Evolutionary conservation across 2,113 vertebrate species (phyloP), one percentile per base, ranked within the genome.

Genomic region (Chunga burmeisteri): DNA sequence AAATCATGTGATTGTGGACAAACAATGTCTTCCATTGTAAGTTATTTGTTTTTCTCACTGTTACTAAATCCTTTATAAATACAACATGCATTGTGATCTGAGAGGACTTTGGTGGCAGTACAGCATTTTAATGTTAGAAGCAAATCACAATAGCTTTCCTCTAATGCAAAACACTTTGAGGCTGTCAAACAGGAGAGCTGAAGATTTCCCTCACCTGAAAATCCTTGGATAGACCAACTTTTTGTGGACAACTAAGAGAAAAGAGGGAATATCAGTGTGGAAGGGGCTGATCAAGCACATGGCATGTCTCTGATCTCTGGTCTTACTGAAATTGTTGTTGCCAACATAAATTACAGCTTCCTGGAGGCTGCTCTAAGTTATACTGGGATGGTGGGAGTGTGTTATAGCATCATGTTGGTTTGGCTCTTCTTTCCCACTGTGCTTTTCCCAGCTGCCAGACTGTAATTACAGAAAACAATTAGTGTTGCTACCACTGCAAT

Each of bases 1-100:
- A 95, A 94, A 79, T 66, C 49, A 21, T 21, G 84, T 19, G 93
- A 92, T 22, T 95, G 95, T 81, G 88, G 71, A 30, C 84, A 82
- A 95, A 97, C 77, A 94, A 91, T 91, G 63, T 11, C 66, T 93
- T 55, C 40, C 70, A 55, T 93, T 97, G 74, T 88, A 14, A 81
- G 77, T 13, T 53, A 18, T 82, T 97, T 97, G 90, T 91, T 97
- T 95, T 96, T 79, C 63, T 88, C 81, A 1, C 74, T 95, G 59
- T 55, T 94, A 6, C 79, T 80, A 58, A 95, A 77, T 40, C 29
- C 63, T 82, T 85, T 82, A 74, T 85, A 77, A n/a, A 53, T 82
- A 65, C 29, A 91, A 70, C 19, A 56, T 62, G 58, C 81, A 94
- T 59, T 77, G 58, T 86, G 62, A 75, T 91, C 61, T 50, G 52